Conservation (phyloP, 2,888 invertebrate species). For the Scaptodrosophila latifasciaeformis region DNA sequence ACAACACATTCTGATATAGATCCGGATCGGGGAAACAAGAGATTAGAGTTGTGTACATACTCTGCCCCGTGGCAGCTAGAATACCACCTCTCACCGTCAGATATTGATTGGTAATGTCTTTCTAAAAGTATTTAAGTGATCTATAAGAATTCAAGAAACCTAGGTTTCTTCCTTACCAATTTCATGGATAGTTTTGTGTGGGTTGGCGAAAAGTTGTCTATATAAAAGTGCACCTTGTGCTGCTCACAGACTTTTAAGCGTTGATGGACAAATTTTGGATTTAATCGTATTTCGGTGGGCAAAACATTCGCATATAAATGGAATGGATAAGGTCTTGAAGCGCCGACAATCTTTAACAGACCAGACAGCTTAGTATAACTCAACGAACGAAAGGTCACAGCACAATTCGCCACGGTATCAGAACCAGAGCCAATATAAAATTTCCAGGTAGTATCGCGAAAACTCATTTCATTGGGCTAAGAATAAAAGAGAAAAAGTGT, state of each 20-base stretch:
- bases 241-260: constrained; percentile 49
- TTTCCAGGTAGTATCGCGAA: constrained; percentile 59
- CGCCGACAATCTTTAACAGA: constrained; percentile 63
- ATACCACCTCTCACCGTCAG: constrained; percentile 57
- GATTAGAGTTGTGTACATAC: constrained; percentile 51
- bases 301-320: constrained; percentile 55
- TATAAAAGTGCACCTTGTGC: constrained; percentile 47
- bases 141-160: not conserved
- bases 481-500: too few relatives aligned
- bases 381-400: constrained; percentile 48
- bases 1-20: constrained; percentile 56
- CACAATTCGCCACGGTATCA: constrained; percentile 36
- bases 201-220: constrained; percentile 65
- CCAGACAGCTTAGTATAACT: constrained; percentile 55
- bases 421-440: constrained; percentile 50
- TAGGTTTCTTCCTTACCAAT: constrained; percentile 49
- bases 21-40: constrained; percentile 63
- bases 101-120: constrained; percentile 37
- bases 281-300: constrained; percentile 53
- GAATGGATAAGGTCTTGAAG: constrained; percentile 46
- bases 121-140: constrained; percentile 29
- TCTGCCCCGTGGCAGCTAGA: constrained; percentile 57
- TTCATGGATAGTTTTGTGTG: constrained; percentile 54
- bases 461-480: constrained; percentile 57
- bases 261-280: constrained; percentile 31